These are phyloP conservation scores for Rosalia funebris DNA, from an alignment of 2,888 invertebrate genomes.

Conservation along the genomic window DNA sequence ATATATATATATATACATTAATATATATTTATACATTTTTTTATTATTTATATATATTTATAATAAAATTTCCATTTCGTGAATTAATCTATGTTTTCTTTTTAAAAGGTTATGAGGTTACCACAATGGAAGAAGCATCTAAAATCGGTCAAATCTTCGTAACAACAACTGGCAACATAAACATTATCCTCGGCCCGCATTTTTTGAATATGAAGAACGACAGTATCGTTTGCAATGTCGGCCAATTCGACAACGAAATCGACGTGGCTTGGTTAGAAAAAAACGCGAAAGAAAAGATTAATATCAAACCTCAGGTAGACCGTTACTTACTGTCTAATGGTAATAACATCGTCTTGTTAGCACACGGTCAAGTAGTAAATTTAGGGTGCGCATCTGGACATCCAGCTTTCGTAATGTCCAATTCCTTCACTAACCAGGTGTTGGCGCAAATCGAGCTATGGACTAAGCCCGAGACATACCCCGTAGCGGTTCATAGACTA, in stretches of 20 bases:
- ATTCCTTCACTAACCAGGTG: conserved; percentile 99
- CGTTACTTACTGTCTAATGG: conserved; percentile 89
- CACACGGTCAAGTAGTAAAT: conserved; percentile 97
- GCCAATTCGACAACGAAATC: conserved; percentile 95
- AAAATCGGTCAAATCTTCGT: conserved; percentile 93
- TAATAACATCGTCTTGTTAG: conserved; percentile 91
- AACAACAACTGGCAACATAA: conserved; percentile 96
- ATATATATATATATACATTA: too few relatives aligned
- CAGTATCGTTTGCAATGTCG: conserved; percentile 98
- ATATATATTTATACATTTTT: too few relatives aligned
- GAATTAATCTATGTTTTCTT: too few relatives aligned
- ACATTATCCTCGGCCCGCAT: conserved; percentile 89
- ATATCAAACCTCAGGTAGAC: conserved; percentile 98
- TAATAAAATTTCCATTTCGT: too few relatives aligned
- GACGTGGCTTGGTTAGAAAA: conserved; percentile 95
- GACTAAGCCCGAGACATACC: conserved; percentile 86
- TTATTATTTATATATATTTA: too few relatives aligned
- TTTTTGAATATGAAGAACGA: conserved; percentile 94
- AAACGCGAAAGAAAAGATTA: conserved; percentile 83
- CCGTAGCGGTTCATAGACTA: conserved; percentile 90
- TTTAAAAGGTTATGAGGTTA: conserved; percentile 81
- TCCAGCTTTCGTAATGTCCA: conserved; percentile 99
- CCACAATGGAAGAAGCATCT: conserved; percentile 95
- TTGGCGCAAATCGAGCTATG: conserved; percentile 98
- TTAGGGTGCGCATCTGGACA: conserved; percentile 99